Conservation (phyloP, 2,797 vertebrate genomes). For the Catharus ustulatus region DNA sequence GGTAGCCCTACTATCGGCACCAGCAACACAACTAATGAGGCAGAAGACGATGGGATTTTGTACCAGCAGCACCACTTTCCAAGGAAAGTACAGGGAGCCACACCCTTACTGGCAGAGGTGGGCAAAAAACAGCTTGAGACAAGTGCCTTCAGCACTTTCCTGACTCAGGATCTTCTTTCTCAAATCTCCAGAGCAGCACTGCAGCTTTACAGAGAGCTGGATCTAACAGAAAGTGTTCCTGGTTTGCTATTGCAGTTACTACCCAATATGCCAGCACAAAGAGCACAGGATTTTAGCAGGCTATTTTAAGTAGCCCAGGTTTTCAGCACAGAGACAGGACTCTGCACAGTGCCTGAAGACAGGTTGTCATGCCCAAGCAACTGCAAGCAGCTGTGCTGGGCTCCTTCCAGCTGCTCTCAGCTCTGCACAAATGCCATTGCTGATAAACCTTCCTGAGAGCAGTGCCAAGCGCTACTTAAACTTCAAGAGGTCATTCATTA, state of each 20-base stretch:
- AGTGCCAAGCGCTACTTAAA: not conserved
- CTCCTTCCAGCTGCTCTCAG: not conserved
- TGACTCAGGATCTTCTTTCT: not conserved
- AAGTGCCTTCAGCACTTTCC: not conserved
- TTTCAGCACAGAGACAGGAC: not conserved
- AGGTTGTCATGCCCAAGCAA: not conserved
- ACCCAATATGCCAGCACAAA: not conserved
- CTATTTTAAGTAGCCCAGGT: not conserved
- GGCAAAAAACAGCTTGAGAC: not conserved
- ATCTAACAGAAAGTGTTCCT: not conserved
- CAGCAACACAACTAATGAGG: fast-evolving
- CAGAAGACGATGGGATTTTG: not conserved
- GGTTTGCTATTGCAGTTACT: not conserved
- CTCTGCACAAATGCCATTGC: not conserved
- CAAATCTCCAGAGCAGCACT: not conserved
- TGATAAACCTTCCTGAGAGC: not conserved
- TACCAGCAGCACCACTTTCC: not conserved
- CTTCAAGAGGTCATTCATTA: not conserved
- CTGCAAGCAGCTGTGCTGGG: not conserved
- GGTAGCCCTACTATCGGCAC: not conserved
- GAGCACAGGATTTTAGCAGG: not conserved
- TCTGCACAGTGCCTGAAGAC: not conserved
- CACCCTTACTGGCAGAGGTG: not conserved
- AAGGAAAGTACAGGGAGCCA: fast-evolving
- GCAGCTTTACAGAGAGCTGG: not conserved